phyloP scores from a whole-genome alignment of 2,888 invertebrate genomes.

The Eristalinus sepulchralis region DNA sequence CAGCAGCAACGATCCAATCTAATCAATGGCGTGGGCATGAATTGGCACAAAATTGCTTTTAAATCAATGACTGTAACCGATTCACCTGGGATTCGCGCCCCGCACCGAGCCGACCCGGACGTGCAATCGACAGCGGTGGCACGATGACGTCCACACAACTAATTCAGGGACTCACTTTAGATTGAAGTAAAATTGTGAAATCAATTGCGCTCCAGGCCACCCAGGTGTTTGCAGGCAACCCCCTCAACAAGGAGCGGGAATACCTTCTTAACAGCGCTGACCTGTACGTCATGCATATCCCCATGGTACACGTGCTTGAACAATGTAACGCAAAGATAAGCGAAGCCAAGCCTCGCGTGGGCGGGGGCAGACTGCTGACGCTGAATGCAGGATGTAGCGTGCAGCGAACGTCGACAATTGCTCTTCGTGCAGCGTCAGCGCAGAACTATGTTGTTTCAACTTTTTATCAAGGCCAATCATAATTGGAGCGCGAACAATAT shows the following conservation, averaged over 20 bases:
- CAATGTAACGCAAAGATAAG: not conserved
- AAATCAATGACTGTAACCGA: conserved; percentile 70
- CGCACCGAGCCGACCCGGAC: conserved; percentile 13
- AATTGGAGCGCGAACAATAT: conserved; percentile 71
- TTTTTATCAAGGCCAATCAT: conserved; percentile 68
- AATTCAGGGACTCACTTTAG: conserved; percentile 16
- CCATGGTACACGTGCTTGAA: not conserved
- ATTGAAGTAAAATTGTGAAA: conserved; percentile 28
- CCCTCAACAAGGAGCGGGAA: not conserved
- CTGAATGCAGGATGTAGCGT: conserved; percentile 35
- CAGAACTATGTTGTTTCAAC: conserved; percentile 63
- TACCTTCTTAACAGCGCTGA: not conserved
- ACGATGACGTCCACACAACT: conserved; percentile 37
- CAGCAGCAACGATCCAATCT: conserved; percentile 48
- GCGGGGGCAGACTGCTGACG: conserved; percentile 1
- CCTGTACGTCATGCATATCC: not conserved
- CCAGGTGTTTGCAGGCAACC: not conserved
- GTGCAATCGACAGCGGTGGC: conserved; percentile 49
- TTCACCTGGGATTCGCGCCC: conserved; percentile 48
- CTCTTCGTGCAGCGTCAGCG: conserved; percentile 45
- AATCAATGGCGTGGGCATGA: conserved; percentile 71
- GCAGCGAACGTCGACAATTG: conserved; percentile 61
- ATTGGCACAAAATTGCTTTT: conserved; percentile 73
- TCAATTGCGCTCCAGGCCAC: conserved; percentile 13
- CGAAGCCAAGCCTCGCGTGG: conserved; percentile 32